phyloP scores from a whole-genome alignment of 2,797 vertebrate species.

The Lacerta bilineata region DNA sequence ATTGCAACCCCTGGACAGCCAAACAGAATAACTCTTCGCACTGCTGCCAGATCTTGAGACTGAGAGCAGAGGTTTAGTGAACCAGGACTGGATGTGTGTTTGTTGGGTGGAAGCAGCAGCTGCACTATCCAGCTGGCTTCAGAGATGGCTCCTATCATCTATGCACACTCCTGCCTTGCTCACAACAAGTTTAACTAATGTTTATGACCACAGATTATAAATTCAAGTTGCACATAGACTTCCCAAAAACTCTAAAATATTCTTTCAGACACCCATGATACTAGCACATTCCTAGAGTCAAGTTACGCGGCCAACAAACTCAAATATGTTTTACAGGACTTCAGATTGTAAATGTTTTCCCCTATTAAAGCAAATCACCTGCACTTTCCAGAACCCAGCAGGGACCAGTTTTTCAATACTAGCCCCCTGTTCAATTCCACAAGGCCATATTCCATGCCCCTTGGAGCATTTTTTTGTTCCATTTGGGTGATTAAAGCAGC shows the following conservation, averaged over 20 bases:
- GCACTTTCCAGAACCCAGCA: background rate
- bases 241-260: background rate
- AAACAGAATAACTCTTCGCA: background rate
- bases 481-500: background rate
- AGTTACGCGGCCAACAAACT: background rate
- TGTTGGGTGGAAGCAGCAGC: background rate
- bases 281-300: background rate
- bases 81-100: background rate
- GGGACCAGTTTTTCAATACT: background rate
- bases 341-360: background rate
- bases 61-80: no score
- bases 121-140: background rate
- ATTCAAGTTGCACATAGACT: background rate
- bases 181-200: background rate
- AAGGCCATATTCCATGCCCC: background rate
- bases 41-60: background rate
- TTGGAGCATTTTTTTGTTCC: background rate
- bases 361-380: background rate
- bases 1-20: background rate
- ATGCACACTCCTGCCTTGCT: background rate
- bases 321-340: background rate
- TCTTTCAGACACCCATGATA: background rate
- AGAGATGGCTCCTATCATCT: background rate
- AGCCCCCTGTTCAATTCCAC: no score
- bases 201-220: background rate